phyloP scores from a whole-genome alignment of 2,113 vertebrate species.

The Tachysurus fulvidraco region DNA sequence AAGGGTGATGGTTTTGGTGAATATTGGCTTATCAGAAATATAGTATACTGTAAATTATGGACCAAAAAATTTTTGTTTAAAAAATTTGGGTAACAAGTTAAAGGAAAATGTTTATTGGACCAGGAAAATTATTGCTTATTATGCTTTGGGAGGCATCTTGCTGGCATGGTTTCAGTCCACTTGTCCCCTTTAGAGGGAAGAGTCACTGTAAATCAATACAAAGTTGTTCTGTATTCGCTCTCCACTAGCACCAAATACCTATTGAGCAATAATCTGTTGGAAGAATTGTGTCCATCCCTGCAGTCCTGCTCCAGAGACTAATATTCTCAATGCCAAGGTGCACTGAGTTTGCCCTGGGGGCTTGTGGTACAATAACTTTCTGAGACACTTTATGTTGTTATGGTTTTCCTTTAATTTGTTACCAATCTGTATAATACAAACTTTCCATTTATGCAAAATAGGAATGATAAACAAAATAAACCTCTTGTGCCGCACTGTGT shows the following conservation, averaged over 20 bases:
- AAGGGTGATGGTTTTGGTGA: constrained; percentile 39
- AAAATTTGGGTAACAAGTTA: background rate
- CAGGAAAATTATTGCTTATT: background rate
- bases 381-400: background rate
- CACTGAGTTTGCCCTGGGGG: background rate
- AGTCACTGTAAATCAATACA: background rate
- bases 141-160: background rate
- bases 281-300: background rate
- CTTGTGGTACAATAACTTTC: background rate
- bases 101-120: background rate
- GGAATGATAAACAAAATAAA: constrained; percentile 8
- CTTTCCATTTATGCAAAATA: background rate
- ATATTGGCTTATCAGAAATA: constrained; percentile 48
- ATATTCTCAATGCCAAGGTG: background rate
- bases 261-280: background rate
- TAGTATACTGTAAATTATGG: background rate
- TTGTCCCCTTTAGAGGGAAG: background rate
- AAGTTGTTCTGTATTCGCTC: background rate
- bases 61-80: background rate
- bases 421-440: background rate
- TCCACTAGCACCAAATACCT: background rate
- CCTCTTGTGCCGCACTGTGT: background rate
- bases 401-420: background rate
- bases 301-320: background rate
- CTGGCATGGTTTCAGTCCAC: background rate